phyloP scores from a whole-genome alignment of 2,888 invertebrate genomes.

The Agelastica alni region DNA sequence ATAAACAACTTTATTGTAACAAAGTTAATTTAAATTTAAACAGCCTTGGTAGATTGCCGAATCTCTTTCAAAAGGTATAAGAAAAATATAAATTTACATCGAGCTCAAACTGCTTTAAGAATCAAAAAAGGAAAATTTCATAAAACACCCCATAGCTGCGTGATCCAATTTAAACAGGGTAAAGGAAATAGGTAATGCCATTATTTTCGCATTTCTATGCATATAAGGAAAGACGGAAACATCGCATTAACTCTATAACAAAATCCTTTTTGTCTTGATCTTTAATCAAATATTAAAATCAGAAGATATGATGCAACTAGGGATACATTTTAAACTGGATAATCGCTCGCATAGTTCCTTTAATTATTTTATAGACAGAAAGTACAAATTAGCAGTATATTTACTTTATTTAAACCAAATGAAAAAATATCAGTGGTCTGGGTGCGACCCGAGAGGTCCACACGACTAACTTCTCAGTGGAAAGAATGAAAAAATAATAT shows the following conservation, averaged over 20 bases:
- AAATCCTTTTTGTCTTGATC: neutral
- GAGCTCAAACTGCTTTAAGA: slow-evolving; percentile 28
- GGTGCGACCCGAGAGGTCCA: too few species aligned
- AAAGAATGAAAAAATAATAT: too few species aligned
- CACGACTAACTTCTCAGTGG: too few species aligned
- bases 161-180: slow-evolving; percentile 41
- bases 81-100: slow-evolving; percentile 33
- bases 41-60: slow-evolving; percentile 4
- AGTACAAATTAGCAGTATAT: too few species aligned
- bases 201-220: slow-evolving; percentile 33
- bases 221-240: slow-evolving; percentile 22
- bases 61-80: slow-evolving; percentile 12
- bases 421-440: too few species aligned
- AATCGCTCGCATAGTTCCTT: too few species aligned
- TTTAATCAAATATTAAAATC: slow-evolving; percentile 15
- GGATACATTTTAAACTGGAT: neutral
- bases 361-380: too few species aligned
- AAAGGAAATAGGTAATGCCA: slow-evolving; percentile 39
- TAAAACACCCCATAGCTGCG: slow-evolving; percentile 35
- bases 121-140: slow-evolving; percentile 27
- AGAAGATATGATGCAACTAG: neutral
- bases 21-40: slow-evolving; percentile 12
- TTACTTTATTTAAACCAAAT: too few species aligned
- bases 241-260: slow-evolving; percentile 12
- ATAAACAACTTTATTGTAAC: slow-evolving; percentile 11